Conservation (phyloP, 2,797 vertebrate species). For the Lerista edwardsae region DNA sequence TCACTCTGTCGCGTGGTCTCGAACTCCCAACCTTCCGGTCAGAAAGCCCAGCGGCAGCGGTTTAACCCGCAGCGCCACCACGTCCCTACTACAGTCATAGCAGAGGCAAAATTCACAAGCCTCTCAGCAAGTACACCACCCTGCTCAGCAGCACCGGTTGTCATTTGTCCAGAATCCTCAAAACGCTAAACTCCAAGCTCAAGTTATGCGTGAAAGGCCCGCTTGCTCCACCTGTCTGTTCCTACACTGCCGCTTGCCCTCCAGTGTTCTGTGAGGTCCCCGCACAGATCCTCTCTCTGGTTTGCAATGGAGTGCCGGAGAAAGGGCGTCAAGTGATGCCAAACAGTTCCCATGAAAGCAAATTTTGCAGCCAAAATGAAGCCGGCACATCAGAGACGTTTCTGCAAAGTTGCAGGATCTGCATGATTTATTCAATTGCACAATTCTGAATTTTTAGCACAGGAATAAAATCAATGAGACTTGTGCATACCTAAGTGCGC, state of each 20-base stretch:
- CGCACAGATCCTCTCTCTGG: neutral
- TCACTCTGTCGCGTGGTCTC: too few species aligned
- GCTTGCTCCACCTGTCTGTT: neutral
- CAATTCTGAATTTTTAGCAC: constrained; percentile 21
- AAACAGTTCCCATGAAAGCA: neutral
- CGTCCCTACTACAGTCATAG: too few species aligned
- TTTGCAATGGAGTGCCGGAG: neutral
- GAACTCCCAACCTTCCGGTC: too few species aligned
- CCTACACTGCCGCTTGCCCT: neutral
- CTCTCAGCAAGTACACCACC: too few species aligned
- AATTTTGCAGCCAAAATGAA: neutral
- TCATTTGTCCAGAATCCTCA: neutral
- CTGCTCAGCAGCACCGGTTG: too few species aligned
- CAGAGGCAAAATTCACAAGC: too few species aligned
- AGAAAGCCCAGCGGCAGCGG: too few species aligned
- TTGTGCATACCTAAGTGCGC: neutral
- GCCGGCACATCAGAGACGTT: neutral
- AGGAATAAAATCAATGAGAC: neutral
- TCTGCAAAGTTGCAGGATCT: neutral
- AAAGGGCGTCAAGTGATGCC: neutral
- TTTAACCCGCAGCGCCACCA: too few species aligned
- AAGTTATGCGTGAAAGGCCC: neutral
- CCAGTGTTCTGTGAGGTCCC: neutral
- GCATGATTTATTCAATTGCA: constrained; percentile 25
- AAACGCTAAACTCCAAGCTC: neutral